Evolutionary conservation across 2,113 vertebrate genomes (phyloP), one percentile per base, ranked within the genome.

Genomic region (Bucco capensis): DNA sequence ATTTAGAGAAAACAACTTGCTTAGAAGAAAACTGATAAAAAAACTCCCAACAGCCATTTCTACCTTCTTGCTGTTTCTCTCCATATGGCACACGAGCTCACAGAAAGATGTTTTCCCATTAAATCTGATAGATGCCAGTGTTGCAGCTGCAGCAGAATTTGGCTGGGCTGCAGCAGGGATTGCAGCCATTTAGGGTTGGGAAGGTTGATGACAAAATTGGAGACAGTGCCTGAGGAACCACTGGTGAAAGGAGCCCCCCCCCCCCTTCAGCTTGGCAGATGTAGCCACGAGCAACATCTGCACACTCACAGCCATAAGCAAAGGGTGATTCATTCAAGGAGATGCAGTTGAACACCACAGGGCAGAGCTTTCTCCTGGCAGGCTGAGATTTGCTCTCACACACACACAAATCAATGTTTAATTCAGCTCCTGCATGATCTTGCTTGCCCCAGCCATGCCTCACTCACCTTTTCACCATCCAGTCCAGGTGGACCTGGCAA

Each of bases 381-480:
- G 11, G 12, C 69, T n/a, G 62, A 70, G 25, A 9, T 65, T 46
- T 69, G 62, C 21, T 23, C 64, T n/a, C 64, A 25, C 3, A 1
- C 27, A 21, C 42, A 84, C 47, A 14, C n/a, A 35, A 80, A 8
- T 9, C 42, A 49, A 51, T 47, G 49, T 86, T 35, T 1, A 50
- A 50, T 47, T 58, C 17, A 0, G 54, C 19, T 93, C 58, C 71
- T 65, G 38, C 46, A 60, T 40, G n/a, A 50, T 57, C 75, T 79
- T 1, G 0, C 42, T 70, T 1, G 0, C 37, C 24, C 27, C 76
- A 58, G 61, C 80, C 10, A 0, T 65, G 71, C 35, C 53, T 35
- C 18, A 0, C 79, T 22, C 94, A 99, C 99, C 98, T 98, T 98
- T 75, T 98, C 97, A 73, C 99, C 99, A 5, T 99, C 98, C 22